phyloP scores from a whole-genome alignment of 1,140 invertebrate genomes.

The Zophobas atratus region DNA sequence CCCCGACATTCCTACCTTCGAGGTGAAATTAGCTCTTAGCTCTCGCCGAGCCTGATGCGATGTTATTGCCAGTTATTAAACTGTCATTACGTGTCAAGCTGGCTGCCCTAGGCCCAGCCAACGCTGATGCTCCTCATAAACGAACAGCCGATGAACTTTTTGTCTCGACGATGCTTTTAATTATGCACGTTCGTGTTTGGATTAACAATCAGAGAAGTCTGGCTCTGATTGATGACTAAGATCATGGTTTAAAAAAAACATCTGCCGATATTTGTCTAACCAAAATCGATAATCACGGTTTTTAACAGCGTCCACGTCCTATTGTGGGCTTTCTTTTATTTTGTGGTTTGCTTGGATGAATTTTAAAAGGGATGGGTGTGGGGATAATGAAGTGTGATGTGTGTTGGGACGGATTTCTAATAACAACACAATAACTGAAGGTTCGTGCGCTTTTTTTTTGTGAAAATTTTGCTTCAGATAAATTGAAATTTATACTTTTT shows the following conservation, averaged over 20 bases:
- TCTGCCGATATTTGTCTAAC: constrained; percentile 10
- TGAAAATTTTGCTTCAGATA: too few species aligned
- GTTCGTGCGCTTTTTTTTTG: too few species aligned
- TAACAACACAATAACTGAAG: too few species aligned
- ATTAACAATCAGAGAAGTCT: constrained; percentile 3
- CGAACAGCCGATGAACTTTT: constrained; percentile 13
- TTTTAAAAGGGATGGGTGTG: background rate
- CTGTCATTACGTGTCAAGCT: constrained; percentile 50
- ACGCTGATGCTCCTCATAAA: constrained; percentile 12
- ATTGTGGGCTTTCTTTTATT: background rate
- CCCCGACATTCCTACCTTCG: constrained; percentile 14
- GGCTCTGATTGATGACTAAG: background rate
- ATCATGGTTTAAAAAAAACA: background rate
- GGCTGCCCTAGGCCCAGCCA: constrained; percentile 33
- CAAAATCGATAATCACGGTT: constrained; percentile 30
- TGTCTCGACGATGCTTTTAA: constrained; percentile 1
- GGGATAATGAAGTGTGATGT: too few species aligned
- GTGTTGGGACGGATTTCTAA: too few species aligned
- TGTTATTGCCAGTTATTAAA: constrained; percentile 52
- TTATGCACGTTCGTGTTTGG: background rate
- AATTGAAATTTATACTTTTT: too few species aligned
- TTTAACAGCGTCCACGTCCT: background rate
- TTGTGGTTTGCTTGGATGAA: background rate
- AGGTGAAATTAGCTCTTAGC: constrained; percentile 32
- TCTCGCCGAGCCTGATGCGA: constrained; percentile 24